Conservation (phyloP, 2,113 vertebrate genomes). For the Rallus limicola region DNA sequence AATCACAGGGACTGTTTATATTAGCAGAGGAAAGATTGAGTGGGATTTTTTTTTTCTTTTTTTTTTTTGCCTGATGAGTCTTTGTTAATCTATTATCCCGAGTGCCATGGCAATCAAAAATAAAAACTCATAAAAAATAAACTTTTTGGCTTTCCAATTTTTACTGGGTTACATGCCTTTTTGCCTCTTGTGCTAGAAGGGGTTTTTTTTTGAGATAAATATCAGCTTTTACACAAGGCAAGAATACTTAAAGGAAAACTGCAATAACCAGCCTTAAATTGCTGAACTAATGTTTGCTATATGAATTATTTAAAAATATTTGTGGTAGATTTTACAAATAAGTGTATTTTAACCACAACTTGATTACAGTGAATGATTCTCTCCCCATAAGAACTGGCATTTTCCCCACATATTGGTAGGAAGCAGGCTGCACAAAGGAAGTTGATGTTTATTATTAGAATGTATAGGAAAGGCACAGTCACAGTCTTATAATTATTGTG, state of each 20-base stretch:
- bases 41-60: not conserved
- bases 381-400: not conserved
- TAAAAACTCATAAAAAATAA: conserved; percentile 51
- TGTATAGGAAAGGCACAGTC: conserved; percentile 2
- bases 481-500: not conserved
- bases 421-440: conserved; percentile 27
- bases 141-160: conserved; percentile 63
- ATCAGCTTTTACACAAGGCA: not conserved
- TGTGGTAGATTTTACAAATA: conserved; percentile 25
- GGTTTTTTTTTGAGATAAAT: conserved; percentile 13
- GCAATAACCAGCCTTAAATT: not conserved
- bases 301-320: not conserved
- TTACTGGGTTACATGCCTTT: conserved; percentile 60
- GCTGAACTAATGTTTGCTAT: not conserved
- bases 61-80: conserved; percentile 27
- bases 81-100: conserved; percentile 24
- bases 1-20: conserved; percentile 10
- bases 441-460: conserved; percentile 29
- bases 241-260: conserved; percentile 57
- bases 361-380: not conserved
- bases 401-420: not conserved
- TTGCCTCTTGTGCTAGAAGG: conserved; percentile 4
- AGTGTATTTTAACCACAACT: not conserved
- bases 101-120: conserved; percentile 37
- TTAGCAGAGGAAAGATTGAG: not conserved